Evolutionary conservation across 2,888 invertebrate genomes (phyloP).

Genomic region (Agrotis puta): DNA sequence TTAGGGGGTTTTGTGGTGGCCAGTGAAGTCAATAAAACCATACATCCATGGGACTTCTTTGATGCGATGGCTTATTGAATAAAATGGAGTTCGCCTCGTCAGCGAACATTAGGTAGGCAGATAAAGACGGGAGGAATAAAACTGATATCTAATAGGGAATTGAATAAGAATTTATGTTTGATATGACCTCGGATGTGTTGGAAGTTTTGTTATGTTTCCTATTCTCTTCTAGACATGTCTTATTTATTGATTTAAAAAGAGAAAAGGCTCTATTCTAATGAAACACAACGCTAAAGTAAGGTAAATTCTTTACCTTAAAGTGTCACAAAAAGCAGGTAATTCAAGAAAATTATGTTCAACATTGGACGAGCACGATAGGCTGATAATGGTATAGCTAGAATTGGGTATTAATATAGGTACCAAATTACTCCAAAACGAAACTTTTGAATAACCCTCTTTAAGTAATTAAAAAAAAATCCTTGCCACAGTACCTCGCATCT

Average conservation of each 20-base stretch:
- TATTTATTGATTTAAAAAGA: neutral
- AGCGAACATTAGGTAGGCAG: constrained; percentile 46
- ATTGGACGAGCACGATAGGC: neutral
- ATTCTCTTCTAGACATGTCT: neutral
- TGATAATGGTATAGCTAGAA: no score
- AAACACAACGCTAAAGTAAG: neutral
- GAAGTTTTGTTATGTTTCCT: constrained; percentile 17
- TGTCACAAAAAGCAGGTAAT: neutral
- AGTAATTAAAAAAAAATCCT: no score
- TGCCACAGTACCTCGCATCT: neutral
- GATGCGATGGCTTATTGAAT: constrained; percentile 67
- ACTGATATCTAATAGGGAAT: constrained; percentile 51
- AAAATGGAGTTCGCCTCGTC: constrained; percentile 53
- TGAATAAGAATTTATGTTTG: constrained; percentile 41
- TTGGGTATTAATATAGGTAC: no score
- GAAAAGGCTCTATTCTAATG: neutral
- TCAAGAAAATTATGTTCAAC: neutral
- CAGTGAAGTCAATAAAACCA: constrained; percentile 75
- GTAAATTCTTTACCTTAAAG: neutral
- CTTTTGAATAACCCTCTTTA: no score
- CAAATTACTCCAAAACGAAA: no score
- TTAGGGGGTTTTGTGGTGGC: constrained; percentile 85
- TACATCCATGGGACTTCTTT: constrained; percentile 67
- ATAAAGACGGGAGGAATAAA: constrained; percentile 46
- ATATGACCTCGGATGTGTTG: constrained; percentile 15